Conservation (phyloP, 2,888 invertebrate species). For the Trissoscelio sp. region DNA sequence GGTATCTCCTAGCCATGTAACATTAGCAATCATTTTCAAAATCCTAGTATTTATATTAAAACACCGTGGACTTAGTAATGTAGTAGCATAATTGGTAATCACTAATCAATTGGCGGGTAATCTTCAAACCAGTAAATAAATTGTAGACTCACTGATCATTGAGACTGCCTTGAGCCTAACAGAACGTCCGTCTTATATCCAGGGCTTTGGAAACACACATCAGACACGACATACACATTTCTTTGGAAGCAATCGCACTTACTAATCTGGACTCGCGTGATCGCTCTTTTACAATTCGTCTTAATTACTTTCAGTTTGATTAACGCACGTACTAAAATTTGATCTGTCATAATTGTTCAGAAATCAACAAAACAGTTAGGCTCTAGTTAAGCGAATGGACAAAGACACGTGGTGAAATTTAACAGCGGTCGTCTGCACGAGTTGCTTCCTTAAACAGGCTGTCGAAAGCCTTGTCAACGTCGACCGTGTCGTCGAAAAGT, state of each 20-base stretch:
- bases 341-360: conserved; percentile 33
- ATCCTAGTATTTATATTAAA: too few relatives aligned
- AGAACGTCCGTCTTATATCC: conserved; percentile 76
- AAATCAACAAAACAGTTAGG: conserved; percentile 41
- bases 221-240: conserved; percentile 77
- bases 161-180: conserved; percentile 75
- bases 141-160: conserved; percentile 77
- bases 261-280: conserved; percentile 42
- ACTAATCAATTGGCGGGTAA: conserved; percentile 26
- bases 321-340: conserved; percentile 38
- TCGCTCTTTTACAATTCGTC: conserved; percentile 24
- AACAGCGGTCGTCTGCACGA: conserved; percentile 74
- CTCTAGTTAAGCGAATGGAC: conserved; percentile 50
- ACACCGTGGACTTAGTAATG: conserved; percentile 33
- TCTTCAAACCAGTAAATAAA: conserved; percentile 65
- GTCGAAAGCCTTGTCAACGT: conserved; percentile 95
- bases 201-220: conserved; percentile 79
- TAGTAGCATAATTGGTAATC: conserved; percentile 39
- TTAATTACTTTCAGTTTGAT: conserved; percentile 41
- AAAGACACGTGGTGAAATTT: conserved; percentile 35
- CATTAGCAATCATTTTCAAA: too few relatives aligned
- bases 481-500: conserved; percentile 88
- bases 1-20: too few relatives aligned
- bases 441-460: conserved; percentile 88
- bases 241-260: conserved; percentile 67